A percentile compares a stretch with the other conserved stretches of the same genome.
These are phyloP conservation scores for Dasyornis broadbenti DNA, from an alignment of 2,113 vertebrate species.

Conservation along the genomic window DNA sequence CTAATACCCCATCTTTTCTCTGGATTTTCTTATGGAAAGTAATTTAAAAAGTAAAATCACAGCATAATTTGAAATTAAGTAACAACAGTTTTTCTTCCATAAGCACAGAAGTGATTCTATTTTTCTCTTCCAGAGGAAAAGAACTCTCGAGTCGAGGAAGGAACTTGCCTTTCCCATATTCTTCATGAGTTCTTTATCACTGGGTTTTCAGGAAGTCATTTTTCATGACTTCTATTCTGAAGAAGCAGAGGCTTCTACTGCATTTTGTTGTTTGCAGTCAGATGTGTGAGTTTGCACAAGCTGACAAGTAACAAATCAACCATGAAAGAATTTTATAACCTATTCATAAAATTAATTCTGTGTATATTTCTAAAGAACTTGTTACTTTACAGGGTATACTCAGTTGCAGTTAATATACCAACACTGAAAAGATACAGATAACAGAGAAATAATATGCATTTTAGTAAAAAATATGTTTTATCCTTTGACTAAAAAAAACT, in stretches of 20 bases:
- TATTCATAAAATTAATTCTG: not conserved
- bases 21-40: not conserved
- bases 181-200: not conserved
- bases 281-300: not conserved
- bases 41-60: not conserved
- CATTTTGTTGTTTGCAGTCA: not conserved
- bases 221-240: not conserved
- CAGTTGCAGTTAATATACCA: not conserved
- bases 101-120: not conserved
- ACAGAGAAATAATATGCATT: not conserved
- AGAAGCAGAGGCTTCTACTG: not conserved
- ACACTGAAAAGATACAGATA: not conserved
- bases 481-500: not conserved
- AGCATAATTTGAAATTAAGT: not conserved
- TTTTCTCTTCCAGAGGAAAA: not conserved
- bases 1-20: not conserved
- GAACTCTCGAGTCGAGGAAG: not conserved
- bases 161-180: not conserved
- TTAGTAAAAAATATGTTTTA: not conserved
- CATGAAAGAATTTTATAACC: not conserved
- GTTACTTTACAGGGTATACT: not conserved
- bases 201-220: not conserved
- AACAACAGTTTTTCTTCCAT: not conserved
- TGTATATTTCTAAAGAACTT: not conserved
- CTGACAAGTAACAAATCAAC: not conserved